phyloP scores from a whole-genome alignment of 2,888 invertebrate genomes.

The Heliconius charithonia region DNA sequence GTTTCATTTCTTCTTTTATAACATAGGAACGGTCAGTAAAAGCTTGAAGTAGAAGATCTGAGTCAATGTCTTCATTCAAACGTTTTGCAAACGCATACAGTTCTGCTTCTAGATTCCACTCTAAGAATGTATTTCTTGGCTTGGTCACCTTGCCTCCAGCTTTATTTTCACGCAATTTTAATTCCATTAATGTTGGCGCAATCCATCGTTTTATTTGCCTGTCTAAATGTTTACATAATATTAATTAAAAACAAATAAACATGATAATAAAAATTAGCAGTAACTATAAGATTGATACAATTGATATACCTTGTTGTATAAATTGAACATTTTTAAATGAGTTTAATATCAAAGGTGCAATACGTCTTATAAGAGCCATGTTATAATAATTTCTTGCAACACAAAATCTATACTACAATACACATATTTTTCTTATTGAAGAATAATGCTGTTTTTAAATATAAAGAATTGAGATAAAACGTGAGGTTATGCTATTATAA shows the following conservation, averaged over 20 bases:
- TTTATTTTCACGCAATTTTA: constrained; percentile 84
- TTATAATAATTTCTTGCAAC: constrained; percentile 36
- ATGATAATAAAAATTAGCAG: background rate
- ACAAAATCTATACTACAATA: background rate
- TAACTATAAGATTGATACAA: background rate
- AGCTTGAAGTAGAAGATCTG: constrained; percentile 87
- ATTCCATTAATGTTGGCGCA: constrained; percentile 86
- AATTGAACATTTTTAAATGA: constrained; percentile 56
- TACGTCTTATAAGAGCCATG: constrained; percentile 71
- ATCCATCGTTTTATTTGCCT: constrained; percentile 86
- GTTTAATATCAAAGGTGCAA: constrained; percentile 60
- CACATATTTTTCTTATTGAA: background rate
- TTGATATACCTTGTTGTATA: constrained; percentile 59
- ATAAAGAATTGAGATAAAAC: background rate
- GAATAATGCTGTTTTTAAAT: background rate
- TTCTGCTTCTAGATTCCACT: constrained; percentile 95
- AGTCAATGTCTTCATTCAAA: constrained; percentile 91
- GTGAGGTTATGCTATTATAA: constrained; percentile 2
- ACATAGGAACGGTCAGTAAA: constrained; percentile 92
- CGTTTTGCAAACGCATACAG: constrained; percentile 94
- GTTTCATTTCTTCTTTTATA: constrained; percentile 87
- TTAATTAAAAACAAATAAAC: constrained; percentile 30
- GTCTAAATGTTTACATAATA: constrained; percentile 53
- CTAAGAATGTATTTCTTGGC: constrained; percentile 86
- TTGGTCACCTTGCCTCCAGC: constrained; percentile 81